A percentile compares a stretch with the other conserved stretches of the same genome.
phyloP scores from a whole-genome alignment of 2,888 invertebrate genomes.

The Camponotus fellah region DNA sequence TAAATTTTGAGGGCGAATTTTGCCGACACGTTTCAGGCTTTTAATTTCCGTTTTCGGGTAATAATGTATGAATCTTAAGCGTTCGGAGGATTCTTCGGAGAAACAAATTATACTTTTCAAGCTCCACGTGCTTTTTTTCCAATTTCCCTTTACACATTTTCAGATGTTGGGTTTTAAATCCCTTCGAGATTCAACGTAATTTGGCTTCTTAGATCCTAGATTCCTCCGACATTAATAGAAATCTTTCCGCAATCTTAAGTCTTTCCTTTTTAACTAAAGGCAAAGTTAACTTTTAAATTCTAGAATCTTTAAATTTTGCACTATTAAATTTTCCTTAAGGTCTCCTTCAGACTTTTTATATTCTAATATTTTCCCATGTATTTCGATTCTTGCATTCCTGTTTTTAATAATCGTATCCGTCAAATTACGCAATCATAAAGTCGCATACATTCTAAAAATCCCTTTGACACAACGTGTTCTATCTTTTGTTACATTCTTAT shows the following conservation, averaged over 20 bases:
- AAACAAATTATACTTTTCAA: background rate
- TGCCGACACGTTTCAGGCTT: background rate
- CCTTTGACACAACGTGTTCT: background rate
- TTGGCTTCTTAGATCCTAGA: background rate
- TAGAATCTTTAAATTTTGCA: background rate
- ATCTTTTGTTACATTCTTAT: background rate
- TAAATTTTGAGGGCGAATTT: background rate
- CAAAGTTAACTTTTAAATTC: background rate
- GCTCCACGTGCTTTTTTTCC: background rate
- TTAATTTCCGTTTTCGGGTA: background rate
- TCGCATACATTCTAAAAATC: background rate
- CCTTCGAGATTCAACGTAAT: background rate
- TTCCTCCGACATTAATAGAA: background rate
- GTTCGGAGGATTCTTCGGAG: background rate
- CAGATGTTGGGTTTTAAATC: background rate
- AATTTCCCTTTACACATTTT: background rate
- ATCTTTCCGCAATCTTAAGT: background rate
- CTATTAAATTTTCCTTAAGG: background rate
- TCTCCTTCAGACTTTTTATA: background rate
- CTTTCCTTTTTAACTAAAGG: background rate
- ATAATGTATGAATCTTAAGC: conserved; percentile 2
- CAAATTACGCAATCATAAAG: background rate
- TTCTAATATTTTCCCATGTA: background rate
- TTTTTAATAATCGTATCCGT: background rate
- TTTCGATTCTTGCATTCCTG: background rate